phyloP scores from a whole-genome alignment of 1,140 invertebrate genomes.

The Pseudomyrmex sp. region DNA sequence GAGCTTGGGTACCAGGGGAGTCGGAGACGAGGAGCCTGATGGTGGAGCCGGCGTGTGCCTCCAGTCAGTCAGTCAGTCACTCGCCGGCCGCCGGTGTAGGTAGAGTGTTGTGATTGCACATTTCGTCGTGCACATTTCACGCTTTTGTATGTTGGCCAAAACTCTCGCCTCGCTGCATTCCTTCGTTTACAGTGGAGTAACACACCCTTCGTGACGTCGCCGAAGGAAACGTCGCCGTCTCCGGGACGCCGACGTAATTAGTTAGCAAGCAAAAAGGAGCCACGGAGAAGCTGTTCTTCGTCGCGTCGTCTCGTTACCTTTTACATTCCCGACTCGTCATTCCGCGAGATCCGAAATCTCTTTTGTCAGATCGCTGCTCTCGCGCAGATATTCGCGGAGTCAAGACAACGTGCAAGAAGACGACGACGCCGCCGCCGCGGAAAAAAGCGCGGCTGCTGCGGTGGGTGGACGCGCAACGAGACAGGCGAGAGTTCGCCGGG shows the following conservation, averaged over 20 bases:
- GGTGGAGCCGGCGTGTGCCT: conserved; percentile 63
- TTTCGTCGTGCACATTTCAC: neutral
- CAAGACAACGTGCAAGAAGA: too few relatives aligned
- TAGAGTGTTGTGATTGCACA: conserved; percentile 44
- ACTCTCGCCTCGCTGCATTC: too few relatives aligned
- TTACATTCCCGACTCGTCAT: neutral
- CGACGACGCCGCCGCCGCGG: too few relatives aligned
- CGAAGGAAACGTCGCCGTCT: neutral
- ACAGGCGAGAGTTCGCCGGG: too few relatives aligned
- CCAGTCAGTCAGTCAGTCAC: conserved; percentile 73
- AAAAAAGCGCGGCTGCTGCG: too few relatives aligned
- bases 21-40: conserved; percentile 22
- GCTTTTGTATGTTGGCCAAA: neutral
- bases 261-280: neutral
- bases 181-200: neutral
- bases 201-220: neutral
- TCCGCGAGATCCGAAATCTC: neutral
- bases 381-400: too few relatives aligned
- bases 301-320: neutral
- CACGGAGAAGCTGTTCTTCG: neutral
- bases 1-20: neutral
- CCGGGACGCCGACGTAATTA: neutral
- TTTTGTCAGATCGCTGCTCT: too few relatives aligned
- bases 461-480: too few relatives aligned
- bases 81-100: conserved; percentile 78